phyloP scores from a whole-genome alignment of 2,113 vertebrate species.

The Dinomys branickii region DNA sequence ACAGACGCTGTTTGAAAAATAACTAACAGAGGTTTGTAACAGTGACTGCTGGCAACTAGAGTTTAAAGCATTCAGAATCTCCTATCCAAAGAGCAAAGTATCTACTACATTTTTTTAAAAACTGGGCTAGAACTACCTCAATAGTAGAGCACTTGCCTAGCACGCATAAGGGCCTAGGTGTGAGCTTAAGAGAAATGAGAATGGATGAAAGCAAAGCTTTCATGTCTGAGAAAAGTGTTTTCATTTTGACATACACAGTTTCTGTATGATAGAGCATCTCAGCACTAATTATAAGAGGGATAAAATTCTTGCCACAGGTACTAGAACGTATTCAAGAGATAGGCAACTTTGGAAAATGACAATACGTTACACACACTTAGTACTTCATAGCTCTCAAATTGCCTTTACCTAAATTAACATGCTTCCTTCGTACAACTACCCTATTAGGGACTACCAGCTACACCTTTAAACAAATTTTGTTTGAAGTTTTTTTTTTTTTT shows the following conservation, averaged over 20 bases:
- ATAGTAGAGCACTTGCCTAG: not conserved
- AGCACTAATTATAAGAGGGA: not conserved
- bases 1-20: not conserved
- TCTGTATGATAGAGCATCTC: too few relatives aligned
- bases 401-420: constrained; percentile 6
- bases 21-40: not conserved
- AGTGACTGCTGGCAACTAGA: constrained; percentile 9
- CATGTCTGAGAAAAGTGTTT: constrained; percentile 1
- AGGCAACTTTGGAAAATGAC: not conserved
- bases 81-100: constrained; percentile 21
- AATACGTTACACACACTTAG: not conserved
- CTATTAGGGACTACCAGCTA: not conserved
- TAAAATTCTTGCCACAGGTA: not conserved
- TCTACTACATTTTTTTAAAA: not conserved
- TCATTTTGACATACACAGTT: not conserved
- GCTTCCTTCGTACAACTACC: not conserved
- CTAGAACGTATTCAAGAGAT: not conserved
- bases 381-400: not conserved
- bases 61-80: constrained; percentile 45
- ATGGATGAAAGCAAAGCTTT: not conserved
- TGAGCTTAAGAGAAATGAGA: not conserved
- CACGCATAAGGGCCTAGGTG: not conserved
- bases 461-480: not conserved
- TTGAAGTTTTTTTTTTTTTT: too few relatives aligned
- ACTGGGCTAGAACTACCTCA: not conserved